Percentiles rank a stretch among this genome's conserved stretches.
Evolutionary conservation across 2,113 vertebrate genomes (phyloP).

Genomic region (Gobius niger): DNA sequence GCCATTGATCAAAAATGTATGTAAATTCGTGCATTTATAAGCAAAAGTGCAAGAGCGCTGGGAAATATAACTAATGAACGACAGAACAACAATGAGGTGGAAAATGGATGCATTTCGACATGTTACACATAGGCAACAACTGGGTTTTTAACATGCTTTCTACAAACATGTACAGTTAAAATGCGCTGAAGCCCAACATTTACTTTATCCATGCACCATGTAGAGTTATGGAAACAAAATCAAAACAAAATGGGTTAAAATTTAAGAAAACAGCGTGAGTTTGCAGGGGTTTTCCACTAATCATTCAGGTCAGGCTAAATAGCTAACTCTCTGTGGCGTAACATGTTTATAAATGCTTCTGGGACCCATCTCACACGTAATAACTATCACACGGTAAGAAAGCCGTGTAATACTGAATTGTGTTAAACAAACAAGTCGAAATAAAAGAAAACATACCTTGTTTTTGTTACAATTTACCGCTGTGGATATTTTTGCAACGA

Average conservation of each 20-base stretch:
- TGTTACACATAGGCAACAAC: background rate
- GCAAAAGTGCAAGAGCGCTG: too few species aligned
- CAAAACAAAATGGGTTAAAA: background rate
- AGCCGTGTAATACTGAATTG: background rate
- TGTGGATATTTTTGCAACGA: constrained; percentile 17
- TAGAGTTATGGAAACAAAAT: background rate
- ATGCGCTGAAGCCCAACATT: background rate
- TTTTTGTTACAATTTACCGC: constrained; percentile 29
- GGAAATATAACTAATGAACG: too few species aligned
- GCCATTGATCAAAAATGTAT: background rate
- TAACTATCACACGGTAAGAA: too few species aligned
- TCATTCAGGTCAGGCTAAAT: background rate
- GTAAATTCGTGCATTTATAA: too few species aligned
- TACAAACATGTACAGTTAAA: background rate
- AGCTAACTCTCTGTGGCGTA: background rate
- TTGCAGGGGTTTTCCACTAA: background rate
- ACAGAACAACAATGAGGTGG: too few species aligned
- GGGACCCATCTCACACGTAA: too few species aligned
- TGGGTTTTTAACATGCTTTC: background rate
- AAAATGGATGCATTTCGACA: too few species aligned
- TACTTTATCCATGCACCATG: background rate
- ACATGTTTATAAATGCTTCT: background rate
- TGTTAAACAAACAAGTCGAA: background rate
- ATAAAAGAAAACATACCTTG: constrained; percentile 35
- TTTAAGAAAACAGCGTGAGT: background rate